Percentiles rank a stretch among this genome's conserved stretches.
Conservation (phyloP, 92 coral and sea anemone species). For the Desmophyllum pertusum region DNA sequence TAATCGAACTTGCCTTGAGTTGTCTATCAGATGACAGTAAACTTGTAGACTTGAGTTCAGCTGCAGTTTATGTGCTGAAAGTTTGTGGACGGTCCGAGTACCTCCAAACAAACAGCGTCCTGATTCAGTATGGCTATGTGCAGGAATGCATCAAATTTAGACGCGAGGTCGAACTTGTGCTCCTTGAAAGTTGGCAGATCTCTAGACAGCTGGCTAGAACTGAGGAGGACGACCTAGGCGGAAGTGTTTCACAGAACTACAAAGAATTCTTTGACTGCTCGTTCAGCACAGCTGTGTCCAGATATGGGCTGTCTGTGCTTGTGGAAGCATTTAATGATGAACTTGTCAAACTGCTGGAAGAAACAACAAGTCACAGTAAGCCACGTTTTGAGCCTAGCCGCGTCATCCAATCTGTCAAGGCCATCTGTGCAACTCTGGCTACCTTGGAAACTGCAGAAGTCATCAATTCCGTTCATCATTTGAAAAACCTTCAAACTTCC, state of each 20-base stretch:
- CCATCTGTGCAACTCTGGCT: constrained; percentile 92
- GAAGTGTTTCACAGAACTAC: constrained; percentile 78
- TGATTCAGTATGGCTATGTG: constrained; percentile 92
- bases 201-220: constrained; percentile 82
- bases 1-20: constrained; percentile 72
- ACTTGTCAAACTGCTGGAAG: constrained; percentile 74
- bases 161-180: constrained; percentile 78
- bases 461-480: constrained; percentile 68
- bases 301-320: constrained; percentile 85
- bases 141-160: constrained; percentile 84
- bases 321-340: constrained; percentile 87
- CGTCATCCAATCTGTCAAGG: constrained; percentile 87
- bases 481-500: constrained; percentile 60
- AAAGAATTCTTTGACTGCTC: constrained; percentile 94
- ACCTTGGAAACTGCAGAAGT: constrained; percentile 85
- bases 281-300: constrained; percentile 84
- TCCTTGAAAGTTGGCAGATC: constrained; percentile 85
- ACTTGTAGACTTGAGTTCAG: constrained; percentile 37
- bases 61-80: constrained; percentile 72
- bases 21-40: constrained; percentile 69
- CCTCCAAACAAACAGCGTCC: constrained; percentile 73
- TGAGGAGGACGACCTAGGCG: constrained; percentile 76
- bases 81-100: constrained; percentile 96
- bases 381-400: constrained; percentile 91
- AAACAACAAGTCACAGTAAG: constrained; percentile 56